phyloP scores from a whole-genome alignment of 2,797 vertebrate genomes.

The Melanotaenia maccullochi region DNA sequence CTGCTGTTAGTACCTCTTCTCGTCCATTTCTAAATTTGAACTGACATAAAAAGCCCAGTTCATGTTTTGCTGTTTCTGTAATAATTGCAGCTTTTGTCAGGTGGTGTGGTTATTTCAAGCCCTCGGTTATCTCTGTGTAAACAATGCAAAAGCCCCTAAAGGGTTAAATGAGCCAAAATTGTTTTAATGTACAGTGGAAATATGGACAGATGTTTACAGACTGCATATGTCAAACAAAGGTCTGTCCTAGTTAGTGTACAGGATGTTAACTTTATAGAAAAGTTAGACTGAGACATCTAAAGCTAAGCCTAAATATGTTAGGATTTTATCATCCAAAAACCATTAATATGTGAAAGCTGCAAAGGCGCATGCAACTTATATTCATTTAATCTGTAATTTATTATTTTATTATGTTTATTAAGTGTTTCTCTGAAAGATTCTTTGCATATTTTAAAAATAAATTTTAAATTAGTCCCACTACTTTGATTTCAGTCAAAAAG shows the following conservation, averaged over 20 bases:
- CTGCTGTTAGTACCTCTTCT: conserved; percentile 38
- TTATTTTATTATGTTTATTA: neutral
- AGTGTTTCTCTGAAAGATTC: neutral
- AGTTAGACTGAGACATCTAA: neutral
- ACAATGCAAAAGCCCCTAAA: conserved; percentile 14
- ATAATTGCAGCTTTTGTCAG: conserved; percentile 67
- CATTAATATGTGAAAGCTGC: neutral
- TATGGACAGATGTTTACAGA: neutral
- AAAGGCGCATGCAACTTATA: neutral
- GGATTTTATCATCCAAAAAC: neutral
- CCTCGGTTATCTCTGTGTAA: conserved; percentile 30
- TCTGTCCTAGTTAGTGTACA: conserved; percentile 2
- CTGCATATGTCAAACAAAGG: too few species aligned
- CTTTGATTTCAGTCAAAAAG: conserved; percentile 17
- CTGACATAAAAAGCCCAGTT: conserved; percentile 49
- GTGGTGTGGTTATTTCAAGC: conserved; percentile 59
- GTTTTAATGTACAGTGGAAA: conserved; percentile 1
- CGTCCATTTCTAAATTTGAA: conserved; percentile 60
- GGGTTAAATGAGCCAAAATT: conserved; percentile 32
- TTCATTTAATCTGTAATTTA: neutral
- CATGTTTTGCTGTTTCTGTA: conserved; percentile 48
- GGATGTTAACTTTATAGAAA: neutral
- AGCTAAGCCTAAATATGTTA: neutral
- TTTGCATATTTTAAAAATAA: neutral
- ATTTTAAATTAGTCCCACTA: neutral